Evolutionary conservation across 30 jellyfish, hydroid and myxozoan genomes (phyloP).

Genomic region (Pelagia noctiluca): DNA sequence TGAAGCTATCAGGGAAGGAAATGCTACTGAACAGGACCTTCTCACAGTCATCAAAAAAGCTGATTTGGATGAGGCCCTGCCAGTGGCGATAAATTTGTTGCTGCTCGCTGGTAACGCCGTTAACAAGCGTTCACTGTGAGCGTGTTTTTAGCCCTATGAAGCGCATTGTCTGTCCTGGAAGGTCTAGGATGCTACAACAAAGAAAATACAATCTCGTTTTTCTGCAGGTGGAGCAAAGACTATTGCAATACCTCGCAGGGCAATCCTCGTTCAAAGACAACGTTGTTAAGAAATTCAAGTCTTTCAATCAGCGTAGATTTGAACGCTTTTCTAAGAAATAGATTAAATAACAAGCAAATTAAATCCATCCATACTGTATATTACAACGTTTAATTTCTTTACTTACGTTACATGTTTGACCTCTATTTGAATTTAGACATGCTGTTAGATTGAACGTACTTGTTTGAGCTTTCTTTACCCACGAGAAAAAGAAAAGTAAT

Average conservation of each 20-base stretch:
- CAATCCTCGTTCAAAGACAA: conserved; percentile 2
- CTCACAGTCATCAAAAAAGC: conserved; percentile 36
- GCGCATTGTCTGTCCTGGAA: conserved; percentile 36
- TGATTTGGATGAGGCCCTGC: conserved; percentile 20
- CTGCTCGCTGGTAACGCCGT: conserved; percentile 36
- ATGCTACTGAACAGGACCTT: conserved; percentile 54
- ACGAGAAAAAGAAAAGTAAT: too few species aligned
- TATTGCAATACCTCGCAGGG: neutral
- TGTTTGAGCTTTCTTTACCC: too few species aligned
- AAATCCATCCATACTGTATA: too few species aligned
- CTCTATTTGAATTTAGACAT: too few species aligned
- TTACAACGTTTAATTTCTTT: too few species aligned
- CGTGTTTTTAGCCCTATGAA: conserved; percentile 21
- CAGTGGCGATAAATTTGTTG: conserved; percentile 32
- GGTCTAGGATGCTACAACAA: conserved; percentile 10
- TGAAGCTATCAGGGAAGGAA: conserved; percentile 51
- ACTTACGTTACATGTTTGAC: too few species aligned
- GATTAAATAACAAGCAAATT: too few species aligned
- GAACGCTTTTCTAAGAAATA: neutral
- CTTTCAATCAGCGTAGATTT: neutral
- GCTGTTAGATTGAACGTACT: too few species aligned
- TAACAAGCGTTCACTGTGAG: conserved; percentile 33
- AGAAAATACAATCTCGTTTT: neutral
- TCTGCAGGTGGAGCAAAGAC: neutral
- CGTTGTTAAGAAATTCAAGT: neutral